Evolutionary conservation across 2,888 invertebrate genomes (phyloP).

Genomic region (Exocentrus adspersus): DNA sequence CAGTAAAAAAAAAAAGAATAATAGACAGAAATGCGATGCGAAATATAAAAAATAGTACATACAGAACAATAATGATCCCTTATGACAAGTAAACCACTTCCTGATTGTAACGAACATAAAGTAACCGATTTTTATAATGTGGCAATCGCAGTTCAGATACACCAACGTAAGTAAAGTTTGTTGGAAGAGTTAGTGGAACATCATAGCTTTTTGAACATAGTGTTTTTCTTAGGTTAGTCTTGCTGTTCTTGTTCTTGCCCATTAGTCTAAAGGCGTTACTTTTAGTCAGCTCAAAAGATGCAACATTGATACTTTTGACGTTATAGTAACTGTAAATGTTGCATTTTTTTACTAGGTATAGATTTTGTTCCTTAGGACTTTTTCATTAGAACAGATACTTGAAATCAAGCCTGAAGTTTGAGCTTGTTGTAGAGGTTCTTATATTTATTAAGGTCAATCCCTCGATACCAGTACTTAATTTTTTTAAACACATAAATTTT

Average conservation of each 20-base stretch:
- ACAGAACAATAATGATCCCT: no score
- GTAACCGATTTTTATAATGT: slow-evolving; percentile 39
- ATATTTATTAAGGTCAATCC: background rate
- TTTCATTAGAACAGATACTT: slow-evolving; percentile 1
- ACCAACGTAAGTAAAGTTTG: slow-evolving; percentile 49
- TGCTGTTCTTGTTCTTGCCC: slow-evolving; percentile 39
- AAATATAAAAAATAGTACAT: no score
- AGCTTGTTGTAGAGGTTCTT: slow-evolving; percentile 7
- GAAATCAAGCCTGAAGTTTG: background rate
- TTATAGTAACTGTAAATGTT: slow-evolving; percentile 1
- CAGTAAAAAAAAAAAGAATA: no score
- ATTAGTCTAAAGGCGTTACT: slow-evolving; percentile 43
- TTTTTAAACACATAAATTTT: no score
- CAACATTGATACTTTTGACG: slow-evolving; percentile 6
- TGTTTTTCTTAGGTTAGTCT: slow-evolving; percentile 24
- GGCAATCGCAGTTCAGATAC: slow-evolving; percentile 49
- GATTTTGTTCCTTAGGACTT: slow-evolving; percentile 4
- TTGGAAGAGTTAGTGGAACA: slow-evolving; percentile 25
- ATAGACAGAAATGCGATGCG: no score
- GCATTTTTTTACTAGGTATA: slow-evolving; percentile 17
- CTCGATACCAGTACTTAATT: no score
- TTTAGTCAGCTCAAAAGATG: slow-evolving; percentile 41
- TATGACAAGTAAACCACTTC: no score
- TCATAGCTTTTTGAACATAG: slow-evolving; percentile 45
- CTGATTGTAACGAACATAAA: slow-evolving; percentile 4